Evolutionary conservation across 2,888 invertebrate genomes (phyloP).

Genomic region (Girardia tigrina): DNA sequence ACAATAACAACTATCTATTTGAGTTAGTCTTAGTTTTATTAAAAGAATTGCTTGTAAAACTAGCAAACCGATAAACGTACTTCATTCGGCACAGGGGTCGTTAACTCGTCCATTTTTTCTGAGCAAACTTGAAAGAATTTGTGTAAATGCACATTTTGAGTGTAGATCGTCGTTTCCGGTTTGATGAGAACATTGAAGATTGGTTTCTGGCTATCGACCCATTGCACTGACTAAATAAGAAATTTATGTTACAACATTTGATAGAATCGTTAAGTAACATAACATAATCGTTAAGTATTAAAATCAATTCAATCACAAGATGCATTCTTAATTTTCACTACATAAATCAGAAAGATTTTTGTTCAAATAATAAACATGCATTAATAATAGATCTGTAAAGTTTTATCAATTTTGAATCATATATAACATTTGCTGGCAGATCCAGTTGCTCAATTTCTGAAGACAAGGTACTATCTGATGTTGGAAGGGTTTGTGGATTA

Average conservation of each 20-base stretch:
- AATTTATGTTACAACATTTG: not conserved
- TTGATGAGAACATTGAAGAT: conserved; percentile 71
- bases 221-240: conserved; percentile 56
- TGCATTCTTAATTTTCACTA: not conserved
- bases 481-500: not conserved
- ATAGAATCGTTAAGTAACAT: not conserved
- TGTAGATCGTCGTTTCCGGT: conserved; percentile 75
- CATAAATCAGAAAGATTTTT: not conserved
- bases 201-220: conserved; percentile 79
- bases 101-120: conserved; percentile 41
- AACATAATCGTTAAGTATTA: not conserved
- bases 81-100: not conserved
- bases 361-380: not conserved
- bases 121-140: conserved; percentile 75
- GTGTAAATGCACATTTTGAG: conserved; percentile 70
- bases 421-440: not conserved
- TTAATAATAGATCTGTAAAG: not conserved
- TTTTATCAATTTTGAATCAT: no score
- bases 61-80: no score
- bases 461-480: not conserved
- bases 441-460: not conserved
- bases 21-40: no score
- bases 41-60: no score
- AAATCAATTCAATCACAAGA: not conserved
- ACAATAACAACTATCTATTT: no score